Base-by-base conservation (phyloP, 1,140 invertebrate genomes). In the Charaxes varanes region DNA sequence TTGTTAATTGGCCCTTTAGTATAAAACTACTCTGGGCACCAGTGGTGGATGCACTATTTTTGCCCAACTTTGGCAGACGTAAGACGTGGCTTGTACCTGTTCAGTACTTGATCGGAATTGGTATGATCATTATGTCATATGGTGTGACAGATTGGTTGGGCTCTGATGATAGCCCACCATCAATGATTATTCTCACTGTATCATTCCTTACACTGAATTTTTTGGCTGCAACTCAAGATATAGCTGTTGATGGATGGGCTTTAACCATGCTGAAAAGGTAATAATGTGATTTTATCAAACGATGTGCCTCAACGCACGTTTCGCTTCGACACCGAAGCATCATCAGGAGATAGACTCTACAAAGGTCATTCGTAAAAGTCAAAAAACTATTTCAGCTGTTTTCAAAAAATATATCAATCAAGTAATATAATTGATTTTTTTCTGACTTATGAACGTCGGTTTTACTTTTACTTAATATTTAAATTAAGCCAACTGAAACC, bases 231-330 rank as follows among this genome's bases (percentile, higher is more conserved):
- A 99, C 97, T 12, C 98, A 99, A 86, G 98, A 99, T 83, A 99
- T 99, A 70, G 97, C 97, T 36, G 97, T 99, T 1, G 98, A 99
- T 89, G 98, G 98, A 2, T 99, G 98, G 98, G 98, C 98, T 1
- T 84, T 99, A 1, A 99, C 98, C 2, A 99, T 99, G 95, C 85
- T 99, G 2, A 95, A 97, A 73, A 93, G 94, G 90, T 93, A 78
- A 55, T 35, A 31, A n/a, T n/a, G n/a, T n/a, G n/a, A 11, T 46
- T 44, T 28, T n/a, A n/a, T n/a, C n/a, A n/a, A n/a, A n/a, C n/a
- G n/a, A n/a, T n/a, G n/a, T n/a, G n/a, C n/a, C n/a, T n/a, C n/a
- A n/a, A n/a, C n/a, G n/a, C n/a, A n/a, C n/a, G n/a, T n/a, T n/a
- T n/a, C n/a, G n/a, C n/a, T n/a, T n/a, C n/a, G n/a, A n/a, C n/a